These are phyloP conservation scores for Saxidomus purpurata DNA, from an alignment of 1,140 invertebrate species.

Conservation along the genomic window DNA sequence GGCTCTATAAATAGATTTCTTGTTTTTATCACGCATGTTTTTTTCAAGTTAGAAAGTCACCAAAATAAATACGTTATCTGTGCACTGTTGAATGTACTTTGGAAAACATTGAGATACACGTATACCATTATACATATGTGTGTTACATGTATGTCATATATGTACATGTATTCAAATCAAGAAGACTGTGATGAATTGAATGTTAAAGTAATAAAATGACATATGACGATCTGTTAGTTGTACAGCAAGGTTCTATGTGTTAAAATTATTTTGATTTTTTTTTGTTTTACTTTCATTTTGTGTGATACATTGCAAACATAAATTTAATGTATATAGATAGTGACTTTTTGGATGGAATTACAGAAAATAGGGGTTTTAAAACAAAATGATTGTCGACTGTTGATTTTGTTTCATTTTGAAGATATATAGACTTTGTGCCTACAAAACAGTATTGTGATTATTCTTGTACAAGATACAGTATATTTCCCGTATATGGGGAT, in stretches of 20 bases:
- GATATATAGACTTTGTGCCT: slow-evolving; percentile 28
- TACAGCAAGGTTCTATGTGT: neutral
- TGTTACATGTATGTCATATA: neutral
- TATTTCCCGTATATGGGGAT: neutral
- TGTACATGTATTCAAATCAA: slow-evolving; percentile 13
- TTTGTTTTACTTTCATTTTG: neutral
- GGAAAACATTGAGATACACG: neutral
- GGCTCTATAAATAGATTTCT: slow-evolving; percentile 19
- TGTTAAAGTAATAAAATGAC: slow-evolving; percentile 13
- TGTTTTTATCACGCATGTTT: slow-evolving; percentile 20
- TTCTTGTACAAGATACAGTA: neutral
- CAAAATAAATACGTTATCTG: slow-evolving; percentile 4
- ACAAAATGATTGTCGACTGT: neutral
- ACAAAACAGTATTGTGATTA: slow-evolving; percentile 37
- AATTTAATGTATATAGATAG: neutral
- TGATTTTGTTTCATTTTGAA: slow-evolving; percentile 11
- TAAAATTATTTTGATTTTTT: neutral
- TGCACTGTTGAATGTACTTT: neutral
- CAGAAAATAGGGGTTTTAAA: neutral
- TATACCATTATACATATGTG: slow-evolving; percentile 4
- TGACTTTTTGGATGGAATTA: neutral
- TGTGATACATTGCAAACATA: slow-evolving; percentile 18
- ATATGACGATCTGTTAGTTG: neutral
- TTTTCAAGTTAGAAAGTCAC: neutral
- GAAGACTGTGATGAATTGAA: neutral